Evolutionary conservation across 2,888 invertebrate genomes (phyloP), one percentile per base, ranked within the genome.

Genomic region (Drosophila nr. perissopoda): DNA sequence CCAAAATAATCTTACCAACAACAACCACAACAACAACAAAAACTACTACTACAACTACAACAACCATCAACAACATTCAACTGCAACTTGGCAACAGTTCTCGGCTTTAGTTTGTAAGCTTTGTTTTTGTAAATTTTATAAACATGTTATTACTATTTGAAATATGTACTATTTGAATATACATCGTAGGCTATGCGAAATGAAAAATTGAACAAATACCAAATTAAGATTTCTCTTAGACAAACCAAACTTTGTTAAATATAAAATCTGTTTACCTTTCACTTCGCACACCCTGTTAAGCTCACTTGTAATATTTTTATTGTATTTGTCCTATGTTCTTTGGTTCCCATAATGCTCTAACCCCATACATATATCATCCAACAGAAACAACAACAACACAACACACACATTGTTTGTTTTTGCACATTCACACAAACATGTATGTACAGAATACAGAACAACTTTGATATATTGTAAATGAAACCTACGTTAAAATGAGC

Each of bases 41-140:
- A 38, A 78, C 70, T 57, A 76, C 74, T 60, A 69, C 64, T 63
- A 46, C 64, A 58, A 76, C 52, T 60, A 65, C 64, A 67, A 46
- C 64, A 52, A 76, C 48, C 48, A 68, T 64, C 76, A 76, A 73
- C 70, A 79, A 76, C 65, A 78, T 72, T 68, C 78, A 64, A 66
- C 60, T 67, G 77, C 83, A 81, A 83, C 74, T 83, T 81, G 83
- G 71, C 86, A 80, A 84, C 70, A 79, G 74, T 74, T 46, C 76
- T 78, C 73, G 79, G 86, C 88, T 85, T 85, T 85, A 85, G 84
- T 88, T 85, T 81, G 77, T 85, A 85, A 85, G 84, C 84, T 79
- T 67, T 59, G 67, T 57, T 58, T 73, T 48, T 83, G 70, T 80
- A 74, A 72, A 81, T 71, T 74, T 76, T 74, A 74, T 74, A 81